Evolutionary conservation across 2,888 invertebrate genomes (phyloP), one percentile per base, ranked within the genome.

Genomic region (Drepanosiphum platanoidis): DNA sequence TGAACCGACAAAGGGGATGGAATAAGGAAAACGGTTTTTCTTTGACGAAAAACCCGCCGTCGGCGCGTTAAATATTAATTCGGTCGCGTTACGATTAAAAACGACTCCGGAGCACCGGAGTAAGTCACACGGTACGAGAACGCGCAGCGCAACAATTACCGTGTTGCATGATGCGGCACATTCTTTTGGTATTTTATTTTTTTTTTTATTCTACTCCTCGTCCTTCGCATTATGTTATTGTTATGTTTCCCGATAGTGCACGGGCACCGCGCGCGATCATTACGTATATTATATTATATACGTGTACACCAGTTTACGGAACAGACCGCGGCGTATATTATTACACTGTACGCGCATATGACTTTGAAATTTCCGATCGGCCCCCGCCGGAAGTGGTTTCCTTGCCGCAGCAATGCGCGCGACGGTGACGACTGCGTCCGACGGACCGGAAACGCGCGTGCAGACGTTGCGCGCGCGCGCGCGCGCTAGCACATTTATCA

Each of bases 151-250:
- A 46, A 68, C 79, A 46, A 68, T 80, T 80, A 80, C 68, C 52
- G 79, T 34, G 79, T 68, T 80, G 46, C 46, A 68, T 68, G 79
- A 80, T 80, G 79, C 79, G 79, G 79, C 79, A 80, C 68, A 80
- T 80, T 80, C 68, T 80, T 79, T 75, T 36, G 36, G 75, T 75
- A 8, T n/a, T n/a, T n/a, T n/a, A n/a, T n/a, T n/a, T n/a, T n/a
- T n/a, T n/a, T n/a, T n/a, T n/a, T n/a, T n/a, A n/a, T n/a, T n/a
- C n/a, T n/a, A n/a, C n/a, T n/a, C n/a, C n/a, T n/a, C n/a, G n/a
- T n/a, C n/a, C n/a, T n/a, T n/a, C n/a, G n/a, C n/a, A 66, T 66
- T 66, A 61, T 61, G n/a, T 27, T 61, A 61, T 61, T n/a, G 8
- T 61, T 42, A 42, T 42, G 11, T n/a, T 58, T 58, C 58, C 58